Evolutionary conservation across 2,113 vertebrate genomes (phyloP), one percentile per base, ranked within the genome.

Genomic region (Irena cyanogastra): DNA sequence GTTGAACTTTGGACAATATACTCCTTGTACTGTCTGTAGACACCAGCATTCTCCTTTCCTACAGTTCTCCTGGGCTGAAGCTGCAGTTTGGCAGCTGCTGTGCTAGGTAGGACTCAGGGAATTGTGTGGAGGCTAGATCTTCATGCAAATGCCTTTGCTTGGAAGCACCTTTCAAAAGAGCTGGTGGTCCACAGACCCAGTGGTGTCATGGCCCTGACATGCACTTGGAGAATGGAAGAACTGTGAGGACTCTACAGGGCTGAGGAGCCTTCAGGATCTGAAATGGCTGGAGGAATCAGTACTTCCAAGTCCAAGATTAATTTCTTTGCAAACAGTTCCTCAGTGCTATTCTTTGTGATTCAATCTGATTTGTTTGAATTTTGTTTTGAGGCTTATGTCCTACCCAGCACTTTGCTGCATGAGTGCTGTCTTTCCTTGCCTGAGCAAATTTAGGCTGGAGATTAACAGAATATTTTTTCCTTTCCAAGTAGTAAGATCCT

Each of bases 261-360:
- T 83, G 60, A 83, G 54, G 22, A 90, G 47, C 24, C n/a, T 81
- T 78, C 5, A 8, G 60, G 31, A 77, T 74, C 64, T 83, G 68
- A 95, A 93, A 94, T 56, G 64, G 4, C 49, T 57, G 39, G 27
- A 16, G 24, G 16, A 88, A 74, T 66, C 64, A 83, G 52, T 21
- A 49, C 50, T 76, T 91, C 61, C 63, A 81, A 90, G 41, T 15
- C 22, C 1, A 11, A 86, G 64, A 70, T 70, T 30, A 83, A 93
- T 54, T 74, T 60, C 79, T 95, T 83, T 94, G 79, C 87, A 83
- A 83, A 85, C 50, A 85, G 70, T 83, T 95, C 78, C 47, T 87
- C 1, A 1, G 30, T 6, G 2, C 87, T 89, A 66, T 56, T 95
- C 50, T 65, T 83, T 71, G 60, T n/a, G 31, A 84, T 95, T 95